These are phyloP conservation scores for Ammodramus savannarum DNA, from an alignment of 2,113 vertebrate species.

Conservation along the genomic window DNA sequence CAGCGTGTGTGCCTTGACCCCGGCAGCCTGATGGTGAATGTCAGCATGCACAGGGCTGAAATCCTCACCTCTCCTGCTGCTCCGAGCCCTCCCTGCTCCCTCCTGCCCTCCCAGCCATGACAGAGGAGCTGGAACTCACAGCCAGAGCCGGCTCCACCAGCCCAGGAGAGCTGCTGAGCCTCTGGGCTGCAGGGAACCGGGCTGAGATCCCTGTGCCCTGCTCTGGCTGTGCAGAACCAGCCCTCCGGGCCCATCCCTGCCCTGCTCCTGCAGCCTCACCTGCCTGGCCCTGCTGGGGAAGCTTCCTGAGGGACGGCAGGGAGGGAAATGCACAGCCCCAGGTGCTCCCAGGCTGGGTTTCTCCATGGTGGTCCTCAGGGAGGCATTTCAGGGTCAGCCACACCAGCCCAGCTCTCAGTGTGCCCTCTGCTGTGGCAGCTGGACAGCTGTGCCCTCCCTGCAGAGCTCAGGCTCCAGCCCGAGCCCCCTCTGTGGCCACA, in stretches of 20 bases:
- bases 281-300: background rate
- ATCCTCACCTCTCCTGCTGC: background rate
- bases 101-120: background rate
- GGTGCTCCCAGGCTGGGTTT: background rate
- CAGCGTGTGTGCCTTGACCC: background rate
- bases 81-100: background rate
- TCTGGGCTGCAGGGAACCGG: background rate
- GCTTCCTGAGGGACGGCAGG: background rate
- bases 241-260: background rate
- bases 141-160: background rate
- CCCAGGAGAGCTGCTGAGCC: background rate
- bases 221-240: background rate
- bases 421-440: accelerated
- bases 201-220: no score
- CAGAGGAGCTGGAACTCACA: background rate
- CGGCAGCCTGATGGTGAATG: background rate
- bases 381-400: background rate
- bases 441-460: background rate
- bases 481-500: accelerated
- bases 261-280: background rate
- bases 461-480: background rate
- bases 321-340: background rate
- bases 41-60: accelerated
- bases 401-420: accelerated
- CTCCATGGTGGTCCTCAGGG: accelerated